phyloP scores from a whole-genome alignment of 2,797 vertebrate genomes.

The Avahi laniger region DNA sequence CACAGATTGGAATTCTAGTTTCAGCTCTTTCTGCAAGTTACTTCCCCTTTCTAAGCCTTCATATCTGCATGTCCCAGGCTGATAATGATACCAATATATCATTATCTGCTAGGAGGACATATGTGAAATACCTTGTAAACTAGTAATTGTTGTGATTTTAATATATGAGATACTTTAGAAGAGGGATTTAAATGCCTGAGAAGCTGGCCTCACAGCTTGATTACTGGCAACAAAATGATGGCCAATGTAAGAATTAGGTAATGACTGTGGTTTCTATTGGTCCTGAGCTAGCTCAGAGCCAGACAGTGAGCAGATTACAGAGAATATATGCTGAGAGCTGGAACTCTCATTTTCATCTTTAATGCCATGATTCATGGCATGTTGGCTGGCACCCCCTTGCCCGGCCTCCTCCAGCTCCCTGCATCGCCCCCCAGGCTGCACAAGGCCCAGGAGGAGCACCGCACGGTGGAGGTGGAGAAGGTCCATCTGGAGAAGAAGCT shows the following conservation, averaged over 20 bases:
- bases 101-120: not conserved
- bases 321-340: not conserved
- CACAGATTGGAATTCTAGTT: conserved; percentile 39
- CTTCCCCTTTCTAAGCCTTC: conserved; percentile 21
- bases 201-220: not conserved
- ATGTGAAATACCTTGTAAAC: conserved; percentile 30
- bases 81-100: not conserved
- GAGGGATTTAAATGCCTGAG: not conserved
- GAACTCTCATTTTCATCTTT: conserved; percentile 33
- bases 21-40: not conserved
- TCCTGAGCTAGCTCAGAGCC: conserved; percentile 28
- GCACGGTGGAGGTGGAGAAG: conserved; percentile 97
- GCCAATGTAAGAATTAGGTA: not conserved
- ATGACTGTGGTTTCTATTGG: not conserved
- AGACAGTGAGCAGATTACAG: not conserved
- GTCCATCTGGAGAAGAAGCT: conserved; percentile 98
- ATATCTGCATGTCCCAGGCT: not conserved
- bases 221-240: conserved; percentile 29
- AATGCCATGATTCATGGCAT: not conserved
- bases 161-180: not conserved
- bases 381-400: conserved; percentile 14
- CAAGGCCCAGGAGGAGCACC: conserved; percentile 98
- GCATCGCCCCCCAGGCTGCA: conserved; percentile 88
- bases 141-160: conserved; percentile 28
- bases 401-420: not conserved